Base-by-base conservation (phyloP, 2,797 vertebrate genomes). In the Tragopan temminckii region DNA sequence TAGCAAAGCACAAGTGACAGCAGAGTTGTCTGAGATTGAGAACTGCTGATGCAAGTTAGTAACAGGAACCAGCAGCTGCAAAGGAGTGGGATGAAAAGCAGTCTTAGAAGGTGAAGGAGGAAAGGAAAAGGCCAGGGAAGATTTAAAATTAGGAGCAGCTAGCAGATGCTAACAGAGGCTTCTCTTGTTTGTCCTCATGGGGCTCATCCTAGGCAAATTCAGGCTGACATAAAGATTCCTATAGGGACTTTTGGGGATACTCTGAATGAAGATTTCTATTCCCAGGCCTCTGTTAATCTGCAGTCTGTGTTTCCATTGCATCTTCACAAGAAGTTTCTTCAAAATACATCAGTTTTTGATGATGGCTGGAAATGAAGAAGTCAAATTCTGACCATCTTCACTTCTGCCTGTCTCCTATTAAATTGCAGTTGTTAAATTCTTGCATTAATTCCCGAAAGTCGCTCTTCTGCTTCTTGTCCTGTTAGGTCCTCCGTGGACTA, bases 21-120 rank as follows among this genome's bases (percentile, higher is more conserved):
- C 59, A 66, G 67, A 42, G 88, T 62, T 92, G 74, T 67, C 89
- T 92, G 85, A 92, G 89, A 92, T 0, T 46, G 72, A 84, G 80
- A 95, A 93, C 80, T 89, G 80, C 85, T 96, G 89, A 96, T 63
- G 40, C 52, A n/a, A 53, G 29, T 53, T 35, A 62, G 71, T 79
- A 93, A 89, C 82, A 92, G 70, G 85, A 97, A 93, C 80, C 74
- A 79, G 85, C 82, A 91, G 89, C 82, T 92, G 91, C 68, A 77
- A 72, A 79, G 42, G 79, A 95, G 89, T 79, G 68, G 76, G 92
- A 89, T 66, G 67, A 92, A 93, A 92, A 90, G 82, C 69, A 84
- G 63, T 42, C 46, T 64, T 40, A 93, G 69, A 79, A 63, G 92
- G 82, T 1, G 4, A 85, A 89, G 50, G 59, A 79, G 70, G 52